Percentiles rank a stretch among this genome's conserved stretches.
Conservation (phyloP, 2,113 vertebrate genomes). For the Myiozetetes cayanensis region DNA sequence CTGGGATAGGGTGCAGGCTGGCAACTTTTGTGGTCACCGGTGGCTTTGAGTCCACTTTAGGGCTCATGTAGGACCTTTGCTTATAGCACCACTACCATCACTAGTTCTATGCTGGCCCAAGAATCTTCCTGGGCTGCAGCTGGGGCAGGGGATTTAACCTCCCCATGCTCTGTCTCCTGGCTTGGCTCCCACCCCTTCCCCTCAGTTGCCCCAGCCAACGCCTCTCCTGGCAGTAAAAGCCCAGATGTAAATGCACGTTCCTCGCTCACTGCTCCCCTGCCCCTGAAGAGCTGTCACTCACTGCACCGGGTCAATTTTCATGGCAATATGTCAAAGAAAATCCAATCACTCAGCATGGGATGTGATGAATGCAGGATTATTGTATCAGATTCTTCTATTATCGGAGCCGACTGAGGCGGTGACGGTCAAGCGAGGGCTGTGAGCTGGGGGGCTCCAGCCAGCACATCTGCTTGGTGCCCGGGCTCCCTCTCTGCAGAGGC, state of each 20-base stretch:
- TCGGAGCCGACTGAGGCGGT: not conserved
- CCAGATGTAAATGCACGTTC: not conserved
- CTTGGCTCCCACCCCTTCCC: not conserved
- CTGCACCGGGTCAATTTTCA: conserved; percentile 42
- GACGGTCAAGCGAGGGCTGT: not conserved
- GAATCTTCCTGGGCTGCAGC: not conserved
- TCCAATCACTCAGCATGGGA: conserved; percentile 51
- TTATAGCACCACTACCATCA: not conserved
- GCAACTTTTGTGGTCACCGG: accelerated
- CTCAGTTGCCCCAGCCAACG: not conserved
- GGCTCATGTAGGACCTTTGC: not conserved
- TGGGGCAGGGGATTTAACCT: not conserved
- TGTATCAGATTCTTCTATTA: conserved; percentile 43
- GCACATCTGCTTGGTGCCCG: not conserved
- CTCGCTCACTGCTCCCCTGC: not conserved
- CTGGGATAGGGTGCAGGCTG: not conserved
- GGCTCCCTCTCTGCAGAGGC: not conserved
- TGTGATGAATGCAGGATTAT: conserved; percentile 47
- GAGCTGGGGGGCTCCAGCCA: not conserved
- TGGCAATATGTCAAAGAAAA: conserved; percentile 59
- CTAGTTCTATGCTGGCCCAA: not conserved
- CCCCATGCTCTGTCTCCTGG: not conserved
- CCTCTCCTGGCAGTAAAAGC: not conserved
- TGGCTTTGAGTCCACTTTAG: not conserved
- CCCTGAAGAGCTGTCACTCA: conserved; percentile 52